A percentile compares a stretch with the other conserved stretches of the same genome.
Conservation (phyloP, 2,888 invertebrate species). For the Megastigmus dorsalis region DNA sequence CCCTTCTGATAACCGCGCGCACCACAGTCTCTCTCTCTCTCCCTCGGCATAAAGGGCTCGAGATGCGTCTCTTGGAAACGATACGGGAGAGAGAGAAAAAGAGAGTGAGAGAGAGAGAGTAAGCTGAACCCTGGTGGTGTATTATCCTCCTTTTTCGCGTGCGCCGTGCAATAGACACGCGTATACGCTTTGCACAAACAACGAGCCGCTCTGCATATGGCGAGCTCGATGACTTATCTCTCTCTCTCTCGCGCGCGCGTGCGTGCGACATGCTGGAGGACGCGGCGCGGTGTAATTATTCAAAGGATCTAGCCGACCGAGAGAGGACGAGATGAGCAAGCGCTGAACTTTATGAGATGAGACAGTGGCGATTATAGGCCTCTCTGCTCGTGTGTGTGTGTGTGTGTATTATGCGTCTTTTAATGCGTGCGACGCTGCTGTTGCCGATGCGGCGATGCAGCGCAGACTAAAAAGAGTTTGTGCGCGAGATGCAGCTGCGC, state of each 20-base stretch:
- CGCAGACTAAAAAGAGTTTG: too few species aligned
- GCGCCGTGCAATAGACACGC: constrained; percentile 41
- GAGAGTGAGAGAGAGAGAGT: background rate
- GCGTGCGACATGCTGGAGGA: too few species aligned
- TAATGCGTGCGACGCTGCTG: too few species aligned
- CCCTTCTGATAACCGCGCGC: constrained; percentile 65
- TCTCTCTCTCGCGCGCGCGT: too few species aligned
- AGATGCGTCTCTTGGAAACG: background rate
- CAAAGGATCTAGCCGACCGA: constrained; percentile 62
- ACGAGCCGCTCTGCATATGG: constrained; percentile 69
- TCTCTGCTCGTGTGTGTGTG: too few species aligned
- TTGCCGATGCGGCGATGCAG: too few species aligned
- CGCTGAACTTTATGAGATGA: constrained; percentile 50
- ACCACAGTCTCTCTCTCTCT: too few species aligned
- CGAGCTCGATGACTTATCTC: constrained; percentile 67
- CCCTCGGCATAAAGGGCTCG: too few species aligned
- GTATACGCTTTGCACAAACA: constrained; percentile 55
- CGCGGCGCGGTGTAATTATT: constrained; percentile 65
- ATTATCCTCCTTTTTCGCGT: constrained; percentile 62
- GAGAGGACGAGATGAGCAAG: constrained; percentile 57
- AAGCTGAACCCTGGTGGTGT: constrained; percentile 30
- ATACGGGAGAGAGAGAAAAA: background rate
- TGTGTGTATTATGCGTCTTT: too few species aligned
- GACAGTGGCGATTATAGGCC: constrained; percentile 54
- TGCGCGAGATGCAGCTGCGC: too few species aligned